Percentiles rank a stretch among this genome's conserved stretches.
These are phyloP conservation scores for Acleris cristana DNA, from an alignment of 2,888 invertebrate genomes.

Conservation along the genomic window DNA sequence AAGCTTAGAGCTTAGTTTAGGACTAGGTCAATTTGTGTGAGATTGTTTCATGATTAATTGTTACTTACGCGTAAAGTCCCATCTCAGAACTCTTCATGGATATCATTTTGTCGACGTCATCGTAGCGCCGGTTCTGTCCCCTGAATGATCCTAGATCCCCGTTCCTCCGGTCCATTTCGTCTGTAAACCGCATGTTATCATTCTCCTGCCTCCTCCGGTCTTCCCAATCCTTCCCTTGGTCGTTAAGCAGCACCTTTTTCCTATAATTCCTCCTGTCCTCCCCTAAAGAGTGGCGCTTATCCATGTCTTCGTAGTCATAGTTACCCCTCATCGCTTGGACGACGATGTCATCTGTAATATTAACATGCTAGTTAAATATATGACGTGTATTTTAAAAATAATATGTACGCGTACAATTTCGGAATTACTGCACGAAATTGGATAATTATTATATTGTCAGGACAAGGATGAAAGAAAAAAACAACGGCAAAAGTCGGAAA, in stretches of 20 bases:
- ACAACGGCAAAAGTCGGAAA: no score
- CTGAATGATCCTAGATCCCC: constrained; percentile 48
- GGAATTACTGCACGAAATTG: no score
- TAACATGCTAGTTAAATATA: constrained; percentile 37
- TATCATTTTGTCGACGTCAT: constrained; percentile 56
- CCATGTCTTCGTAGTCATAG: constrained; percentile 71
- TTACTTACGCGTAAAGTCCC: constrained; percentile 47
- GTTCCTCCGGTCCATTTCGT: constrained; percentile 56
- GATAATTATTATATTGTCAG: no score
- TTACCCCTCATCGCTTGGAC: constrained; percentile 56
- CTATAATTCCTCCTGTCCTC: constrained; percentile 73
- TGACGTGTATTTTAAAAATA: no score
- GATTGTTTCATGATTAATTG: no score
- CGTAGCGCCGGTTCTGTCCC: constrained; percentile 56
- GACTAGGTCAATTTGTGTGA: no score
- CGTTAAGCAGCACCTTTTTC: constrained; percentile 64
- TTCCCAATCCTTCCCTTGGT: constrained; percentile 63
- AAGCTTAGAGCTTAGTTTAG: no score
- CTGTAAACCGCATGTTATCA: constrained; percentile 58
- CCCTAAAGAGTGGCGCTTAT: constrained; percentile 61
- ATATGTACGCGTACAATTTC: no score
- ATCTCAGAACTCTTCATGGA: constrained; percentile 59
- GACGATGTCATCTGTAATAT: constrained; percentile 68
- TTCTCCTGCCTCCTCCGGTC: constrained; percentile 59
- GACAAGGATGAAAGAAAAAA: no score